phyloP scores from a whole-genome alignment of 2,888 invertebrate genomes.

The Digitonthophagus gazella region DNA sequence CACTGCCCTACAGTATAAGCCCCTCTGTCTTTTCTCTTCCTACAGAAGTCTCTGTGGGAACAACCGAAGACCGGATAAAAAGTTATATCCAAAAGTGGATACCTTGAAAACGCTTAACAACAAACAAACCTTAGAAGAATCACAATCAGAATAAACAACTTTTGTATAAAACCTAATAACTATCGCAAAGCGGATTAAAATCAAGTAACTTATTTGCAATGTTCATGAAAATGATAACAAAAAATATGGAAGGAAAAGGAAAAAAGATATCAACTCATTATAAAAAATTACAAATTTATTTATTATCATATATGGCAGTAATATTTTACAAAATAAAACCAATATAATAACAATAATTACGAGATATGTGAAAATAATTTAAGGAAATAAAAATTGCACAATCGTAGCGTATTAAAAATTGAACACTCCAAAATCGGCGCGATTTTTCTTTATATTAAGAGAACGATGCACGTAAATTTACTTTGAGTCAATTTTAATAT shows the following conservation, averaged over 20 bases:
- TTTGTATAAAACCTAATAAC: too few relatives aligned
- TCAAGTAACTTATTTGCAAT: too few relatives aligned
- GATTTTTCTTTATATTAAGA: background rate
- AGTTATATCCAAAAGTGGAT: too few relatives aligned
- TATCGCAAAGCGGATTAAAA: too few relatives aligned
- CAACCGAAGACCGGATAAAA: too few relatives aligned
- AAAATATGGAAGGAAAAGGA: background rate
- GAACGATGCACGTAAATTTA: background rate
- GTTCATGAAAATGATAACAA: too few relatives aligned
- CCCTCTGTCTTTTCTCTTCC: too few relatives aligned
- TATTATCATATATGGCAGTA: slow-evolving; percentile 17
- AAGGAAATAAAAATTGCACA: slow-evolving; percentile 6
- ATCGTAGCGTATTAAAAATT: background rate
- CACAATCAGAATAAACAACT: too few relatives aligned
- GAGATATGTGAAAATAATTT: slow-evolving; percentile 14
- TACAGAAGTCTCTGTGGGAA: too few relatives aligned
- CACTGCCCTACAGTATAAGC: too few relatives aligned
- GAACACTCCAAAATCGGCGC: background rate
- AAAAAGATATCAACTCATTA: background rate
- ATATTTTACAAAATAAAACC: slow-evolving; percentile 11
- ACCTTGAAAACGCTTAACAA: too few relatives aligned
- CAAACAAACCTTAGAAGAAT: too few relatives aligned
- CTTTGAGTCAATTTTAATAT: background rate
- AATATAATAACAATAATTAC: background rate
- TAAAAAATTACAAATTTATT: slow-evolving; percentile 16